Base-by-base conservation (phyloP, 2,888 invertebrate genomes). In the Dioctria linearis region DNA sequence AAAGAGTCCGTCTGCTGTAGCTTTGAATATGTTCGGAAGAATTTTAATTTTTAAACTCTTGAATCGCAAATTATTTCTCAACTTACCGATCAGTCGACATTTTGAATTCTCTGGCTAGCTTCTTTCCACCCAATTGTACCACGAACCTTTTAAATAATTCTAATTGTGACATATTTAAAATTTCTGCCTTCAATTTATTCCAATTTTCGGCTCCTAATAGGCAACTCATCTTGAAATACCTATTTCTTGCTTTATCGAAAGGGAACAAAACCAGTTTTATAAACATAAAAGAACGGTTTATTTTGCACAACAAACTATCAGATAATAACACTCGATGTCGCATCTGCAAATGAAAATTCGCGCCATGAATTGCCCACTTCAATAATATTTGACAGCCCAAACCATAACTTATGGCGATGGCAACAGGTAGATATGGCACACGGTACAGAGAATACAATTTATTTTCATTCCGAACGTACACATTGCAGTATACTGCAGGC, bases 71-170 rank as follows among this genome's bases (percentile, higher is more conserved):
- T 3, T 86, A 3, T 89, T 87, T 61, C 89, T 83, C 75, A 46
- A 83, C 86, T 86, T 85, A 88, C 88, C 84, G 82, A 57, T 84
- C 83, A 0, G n/a, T n/a, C n/a, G 88, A 88, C 84, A 87, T 85
- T 84, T 89, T 89, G 83, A 90, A 90, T 39, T 89, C 88, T 4
- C 63, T 88, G 1, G 90, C 87, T 2, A 95, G 94, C 83, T 96
- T 88, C 82, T 88, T 91, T 8, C 94, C 95, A 9, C 95, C 95
- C 13, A 95, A 90, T 57, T 93, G 92, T 84, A 92, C 91, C 37
- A 98, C 90, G 85, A 94, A 97, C 9, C 93, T 91, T 87, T 93
- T 95, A 85, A 97, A 94, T 87, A 97, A 98, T 5, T 87, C 87
- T 80, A 98, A 89, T 84, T 95, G 93, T 2, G 95, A 94, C 83